Conservation (phyloP, 2,888 invertebrate genomes). For the Papilio protenor region DNA sequence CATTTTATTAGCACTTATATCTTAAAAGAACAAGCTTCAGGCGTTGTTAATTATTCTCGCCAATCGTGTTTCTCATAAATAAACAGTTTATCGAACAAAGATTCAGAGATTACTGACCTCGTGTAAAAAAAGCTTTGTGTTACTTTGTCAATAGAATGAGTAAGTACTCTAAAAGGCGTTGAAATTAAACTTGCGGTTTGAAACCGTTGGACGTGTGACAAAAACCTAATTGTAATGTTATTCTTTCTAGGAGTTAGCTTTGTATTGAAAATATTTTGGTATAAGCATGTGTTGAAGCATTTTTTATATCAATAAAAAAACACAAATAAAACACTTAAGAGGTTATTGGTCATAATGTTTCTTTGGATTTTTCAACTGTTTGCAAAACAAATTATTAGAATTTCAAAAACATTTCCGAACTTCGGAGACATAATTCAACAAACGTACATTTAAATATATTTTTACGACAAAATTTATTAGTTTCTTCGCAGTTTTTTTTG, state of each 20-base stretch:
- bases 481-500: neutral
- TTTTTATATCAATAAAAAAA: neutral
- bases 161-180: constrained; percentile 67
- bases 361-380: neutral
- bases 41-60: constrained; percentile 55
- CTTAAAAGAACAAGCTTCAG: constrained; percentile 44
- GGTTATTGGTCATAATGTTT: neutral
- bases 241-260: constrained; percentile 45
- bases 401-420: constrained; percentile 14
- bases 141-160: constrained; percentile 65
- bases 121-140: constrained; percentile 62
- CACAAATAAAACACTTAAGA: constrained; percentile 3
- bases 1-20: constrained; percentile 18
- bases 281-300: neutral
- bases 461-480: neutral
- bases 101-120: constrained; percentile 69
- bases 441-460: neutral
- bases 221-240: constrained; percentile 55
- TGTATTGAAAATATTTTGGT: neutral
- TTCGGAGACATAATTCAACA: neutral
- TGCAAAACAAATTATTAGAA: neutral
- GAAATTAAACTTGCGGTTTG: constrained; percentile 56
- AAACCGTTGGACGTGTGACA: constrained; percentile 60
- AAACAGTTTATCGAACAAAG: constrained; percentile 66
- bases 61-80: constrained; percentile 65